Base-by-base conservation (phyloP, 2,888 invertebrate species). In the Poecilobothrus nobilitatus region DNA sequence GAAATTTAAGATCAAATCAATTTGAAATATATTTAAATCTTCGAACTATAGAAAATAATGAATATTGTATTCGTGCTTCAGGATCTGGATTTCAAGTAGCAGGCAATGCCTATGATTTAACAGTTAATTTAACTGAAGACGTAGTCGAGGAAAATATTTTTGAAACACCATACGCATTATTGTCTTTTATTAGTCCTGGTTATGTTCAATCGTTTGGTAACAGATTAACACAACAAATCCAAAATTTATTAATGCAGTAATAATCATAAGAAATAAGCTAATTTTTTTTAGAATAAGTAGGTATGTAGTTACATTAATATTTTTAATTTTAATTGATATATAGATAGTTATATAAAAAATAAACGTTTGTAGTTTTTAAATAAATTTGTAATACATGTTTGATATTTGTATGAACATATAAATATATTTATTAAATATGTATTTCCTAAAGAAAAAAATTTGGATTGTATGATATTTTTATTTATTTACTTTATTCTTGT, bases 81-180 rank as follows among this genome's bases (percentile, higher is more conserved):
- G 79, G 82, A 3, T 80, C 80, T 68, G 91, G 91, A 18, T 91
- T 90, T 77, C 80, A 85, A 75, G 84, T 90, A 67, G 86, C 86
- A 64, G 87, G 88, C 2, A 78, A 81, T 64, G 75, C 78, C 67
- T 85, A 85, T 76, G 86, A 90, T 77, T 37, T 61, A 33, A 44
- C 41, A 8, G 67, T 71, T 33, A 12, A 12, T 65, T 63, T 68
- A 68, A 72, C 61, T 33, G 63, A 65, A 20, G 21, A 69, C 53
- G 22, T 33, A 4, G 8, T 44, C 2, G 66, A 65, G 27, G 9
- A 85, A 76, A 34, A 65, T 20, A 22, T 85, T 76, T 90, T 83
- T 76, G 89, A 90, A 78, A 90, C 91, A 0, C 88, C 89, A 0
- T 90, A 90, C 76, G 84, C 89, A 69, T 80, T 91, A 21, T 79